Base-by-base conservation (phyloP, 2,888 invertebrate genomes). In the Drosophila cognata region DNA sequence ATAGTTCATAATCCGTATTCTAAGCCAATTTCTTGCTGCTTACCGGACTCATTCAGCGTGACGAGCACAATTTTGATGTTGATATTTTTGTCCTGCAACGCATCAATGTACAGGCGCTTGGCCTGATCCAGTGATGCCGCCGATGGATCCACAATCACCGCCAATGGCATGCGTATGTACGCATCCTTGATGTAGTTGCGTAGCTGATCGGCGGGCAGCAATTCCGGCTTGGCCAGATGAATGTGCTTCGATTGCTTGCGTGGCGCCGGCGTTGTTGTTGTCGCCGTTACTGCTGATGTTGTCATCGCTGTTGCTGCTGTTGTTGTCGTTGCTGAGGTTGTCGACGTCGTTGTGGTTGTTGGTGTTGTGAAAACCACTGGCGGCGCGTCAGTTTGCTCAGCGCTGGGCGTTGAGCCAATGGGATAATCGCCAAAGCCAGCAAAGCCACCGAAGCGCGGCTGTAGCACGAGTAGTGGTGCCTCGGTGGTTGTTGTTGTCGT, bases 141-240 rank as follows among this genome's bases (percentile, higher is more conserved):
- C 29, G 93, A 91, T 36, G 93, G 93, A 85, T 93, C 93, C 48
- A 93, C 91, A 64, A 93, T 91, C 50, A 92, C 92, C 8, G 93
- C 93, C 70, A 93, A 73, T n/a, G 93, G 93, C 91, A 92, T 92
- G 58, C 93, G 91, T 62, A 93, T 92, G 77, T 93, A 93, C 53
- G 92, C 91, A 87, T 93, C 93, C 81, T 93, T 93, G 62, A 93
- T 91, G 71, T 92, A 93, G 76, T 92, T 92, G 66, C 93, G 91
- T 74, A 93, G 82, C 71, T 92, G 92, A 80, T 93, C 93, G 65
- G 93, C 91, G 35, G 93, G 93, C 79, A 92, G 74, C 62, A 93
- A 79, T 58, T 89, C 88, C 33, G 89, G 74, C 63, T 89, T 91
- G 61, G 82, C 72, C 60, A 91, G 79, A 36, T 90, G 89, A 68